Base-by-base conservation (phyloP, 2,113 vertebrate species). In the Oryzias melastigma region DNA sequence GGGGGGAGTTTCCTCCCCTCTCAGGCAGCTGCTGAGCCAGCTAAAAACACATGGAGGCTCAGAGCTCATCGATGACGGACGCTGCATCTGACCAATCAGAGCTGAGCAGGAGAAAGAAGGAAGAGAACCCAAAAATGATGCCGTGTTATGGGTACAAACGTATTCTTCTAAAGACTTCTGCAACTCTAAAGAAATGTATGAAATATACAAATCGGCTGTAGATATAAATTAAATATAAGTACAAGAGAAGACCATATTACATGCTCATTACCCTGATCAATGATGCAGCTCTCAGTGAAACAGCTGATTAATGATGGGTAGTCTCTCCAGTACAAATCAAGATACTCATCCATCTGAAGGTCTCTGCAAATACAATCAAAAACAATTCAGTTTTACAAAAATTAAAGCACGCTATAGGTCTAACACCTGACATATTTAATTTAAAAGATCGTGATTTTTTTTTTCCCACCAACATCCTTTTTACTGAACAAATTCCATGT, bases 251-350 rank as follows among this genome's bases (percentile, higher is more conserved):
- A n/a, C 22, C 3, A 22, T 22, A 22, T 22, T 22, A 22, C 22
- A 35, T 3, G 35, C 7, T 44, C 75, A 92, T 90, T 90, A 98
- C 97, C 91, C 80, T 93, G 93, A 79, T 97, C 95, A 58, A 96
- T 90, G 58, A 91, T 29, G 62, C 94, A 97, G 17, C 89, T 89
- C 63, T 97, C 94, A 42, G 80, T 91, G 78, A 92, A 92, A 57
- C 89, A 88, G 85, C 90, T 95, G 22, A 96, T 94, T 79, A 97
- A 90, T 22, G 91, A 89, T 69, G 97, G 95, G 78, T 94, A 95
- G 81, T 98, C 96, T 88, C 96, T 92, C 89, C 94, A 99, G 91
- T 99, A 98, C 65, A 95, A 93, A 89, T 98, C 95, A 68, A 96
- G 81, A 27, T 97, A 98, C 65, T 94, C 82, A 14, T 94, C 93